Conservation (phyloP, 1,140 invertebrate species). For the Drosophila pruinosa region DNA sequence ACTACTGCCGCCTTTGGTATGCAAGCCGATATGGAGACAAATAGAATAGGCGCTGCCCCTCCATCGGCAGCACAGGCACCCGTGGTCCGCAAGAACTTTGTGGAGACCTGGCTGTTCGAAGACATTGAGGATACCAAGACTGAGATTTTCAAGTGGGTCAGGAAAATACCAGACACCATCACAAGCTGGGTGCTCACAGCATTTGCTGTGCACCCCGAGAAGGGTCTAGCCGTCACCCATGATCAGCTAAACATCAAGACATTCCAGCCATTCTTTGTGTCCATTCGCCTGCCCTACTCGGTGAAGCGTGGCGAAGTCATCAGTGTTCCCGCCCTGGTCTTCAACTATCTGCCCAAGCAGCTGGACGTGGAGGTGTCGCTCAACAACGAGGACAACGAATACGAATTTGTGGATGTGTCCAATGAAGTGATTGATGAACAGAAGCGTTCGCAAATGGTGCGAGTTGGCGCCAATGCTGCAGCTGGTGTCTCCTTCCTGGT, state of each 20-base stretch:
- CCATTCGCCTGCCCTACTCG: conserved; percentile 91
- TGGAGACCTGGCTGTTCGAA: conserved; percentile 77
- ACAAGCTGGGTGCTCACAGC: conserved; percentile 96
- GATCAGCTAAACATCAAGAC: conserved; percentile 90
- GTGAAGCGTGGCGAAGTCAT: conserved; percentile 88
- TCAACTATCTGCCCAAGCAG: conserved; percentile 85
- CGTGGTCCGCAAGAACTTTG: conserved; percentile 67
- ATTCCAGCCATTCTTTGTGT: conserved; percentile 94
- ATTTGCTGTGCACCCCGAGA: conserved; percentile 93
- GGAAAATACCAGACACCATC: conserved; percentile 92
- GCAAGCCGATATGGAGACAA: not conserved
- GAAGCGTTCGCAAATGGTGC: conserved; percentile 86
- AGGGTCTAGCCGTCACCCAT: conserved; percentile 92
- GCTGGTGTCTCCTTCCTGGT: conserved; percentile 91
- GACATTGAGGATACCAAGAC: conserved; percentile 64
- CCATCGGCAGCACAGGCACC: not conserved
- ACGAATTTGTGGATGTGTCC: conserved; percentile 89
- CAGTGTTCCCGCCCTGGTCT: conserved; percentile 73
- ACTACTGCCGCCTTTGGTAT: not conserved
- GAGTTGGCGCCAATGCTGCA: conserved; percentile 87
- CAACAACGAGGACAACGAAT: conserved; percentile 90
- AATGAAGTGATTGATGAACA: conserved; percentile 84
- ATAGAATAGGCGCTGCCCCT: not conserved
- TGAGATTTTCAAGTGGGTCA: conserved; percentile 81
- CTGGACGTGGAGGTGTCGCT: conserved; percentile 91